Evolutionary conservation across 2,113 vertebrate genomes (phyloP).

Genomic region (Kryptolebias marmoratus): DNA sequence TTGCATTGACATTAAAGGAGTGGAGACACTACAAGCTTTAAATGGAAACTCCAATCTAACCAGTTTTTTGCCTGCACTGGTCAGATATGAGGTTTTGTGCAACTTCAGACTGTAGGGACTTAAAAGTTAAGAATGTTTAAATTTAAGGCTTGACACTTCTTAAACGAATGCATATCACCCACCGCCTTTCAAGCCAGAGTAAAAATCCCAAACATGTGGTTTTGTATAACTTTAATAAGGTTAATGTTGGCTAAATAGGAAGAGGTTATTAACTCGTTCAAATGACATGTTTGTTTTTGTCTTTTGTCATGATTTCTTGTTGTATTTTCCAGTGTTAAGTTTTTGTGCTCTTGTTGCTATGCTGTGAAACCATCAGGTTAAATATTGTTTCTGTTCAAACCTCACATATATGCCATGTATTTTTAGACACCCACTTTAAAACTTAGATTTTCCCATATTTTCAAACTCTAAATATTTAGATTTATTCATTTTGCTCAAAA

Average conservation of each 20-base stretch:
- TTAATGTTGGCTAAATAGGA: neutral
- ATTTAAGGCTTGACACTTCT: too few species aligned
- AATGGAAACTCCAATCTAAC: too few species aligned
- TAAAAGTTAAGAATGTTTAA: too few species aligned
- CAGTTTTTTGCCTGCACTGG: too few species aligned
- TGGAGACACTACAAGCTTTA: too few species aligned
- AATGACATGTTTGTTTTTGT: neutral
- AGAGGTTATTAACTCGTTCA: neutral
- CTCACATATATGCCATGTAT: neutral
- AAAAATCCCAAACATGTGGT: neutral
- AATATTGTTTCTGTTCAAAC: conserved; percentile 1
- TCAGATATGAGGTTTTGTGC: too few species aligned
- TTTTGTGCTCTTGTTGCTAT: neutral
- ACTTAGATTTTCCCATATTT: neutral
- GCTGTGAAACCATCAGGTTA: conserved; percentile 12
- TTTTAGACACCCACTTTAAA: neutral
- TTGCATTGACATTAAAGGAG: too few species aligned
- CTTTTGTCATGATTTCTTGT: neutral
- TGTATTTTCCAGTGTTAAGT: neutral
- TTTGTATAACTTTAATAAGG: neutral
- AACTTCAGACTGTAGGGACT: too few species aligned
- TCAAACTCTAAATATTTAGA: neutral
- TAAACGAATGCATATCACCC: too few species aligned
- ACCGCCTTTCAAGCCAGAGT: too few species aligned
- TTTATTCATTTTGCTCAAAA: conserved; percentile 7